Conservation (phyloP, 1,140 invertebrate species). For the Saxidomus purpurata region DNA sequence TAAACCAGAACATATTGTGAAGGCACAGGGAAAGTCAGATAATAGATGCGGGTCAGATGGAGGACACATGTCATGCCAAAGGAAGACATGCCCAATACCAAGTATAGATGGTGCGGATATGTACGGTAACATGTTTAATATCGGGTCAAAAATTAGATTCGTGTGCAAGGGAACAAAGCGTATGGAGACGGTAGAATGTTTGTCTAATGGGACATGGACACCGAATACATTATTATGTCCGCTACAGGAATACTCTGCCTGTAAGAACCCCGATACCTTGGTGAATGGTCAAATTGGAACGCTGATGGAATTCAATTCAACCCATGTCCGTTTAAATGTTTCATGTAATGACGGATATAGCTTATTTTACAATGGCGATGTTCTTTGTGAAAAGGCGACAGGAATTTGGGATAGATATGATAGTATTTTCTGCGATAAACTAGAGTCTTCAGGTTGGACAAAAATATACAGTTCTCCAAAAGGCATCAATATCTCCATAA, state of each 20-base stretch:
- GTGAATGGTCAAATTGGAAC: neutral
- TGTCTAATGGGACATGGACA: neutral
- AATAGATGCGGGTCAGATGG: neutral
- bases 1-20: neutral
- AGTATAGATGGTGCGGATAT: neutral
- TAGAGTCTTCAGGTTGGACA: neutral
- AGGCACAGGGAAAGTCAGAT: neutral
- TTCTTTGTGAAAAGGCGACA: neutral
- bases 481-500: neutral
- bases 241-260: neutral
- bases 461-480: constrained; percentile 8
- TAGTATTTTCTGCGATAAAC: neutral
- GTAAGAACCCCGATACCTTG: neutral
- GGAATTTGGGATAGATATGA: neutral
- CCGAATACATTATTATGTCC: neutral
- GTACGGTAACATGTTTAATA: neutral
- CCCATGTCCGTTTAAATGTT: neutral
- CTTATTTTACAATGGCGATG: neutral
- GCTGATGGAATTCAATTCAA: neutral
- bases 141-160: neutral
- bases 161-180: neutral
- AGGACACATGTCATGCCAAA: neutral
- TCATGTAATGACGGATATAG: neutral
- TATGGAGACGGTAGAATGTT: neutral
- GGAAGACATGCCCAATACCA: neutral